Base-by-base conservation (phyloP, 1,140 invertebrate species). In the Drosophila mauritiana region DNA sequence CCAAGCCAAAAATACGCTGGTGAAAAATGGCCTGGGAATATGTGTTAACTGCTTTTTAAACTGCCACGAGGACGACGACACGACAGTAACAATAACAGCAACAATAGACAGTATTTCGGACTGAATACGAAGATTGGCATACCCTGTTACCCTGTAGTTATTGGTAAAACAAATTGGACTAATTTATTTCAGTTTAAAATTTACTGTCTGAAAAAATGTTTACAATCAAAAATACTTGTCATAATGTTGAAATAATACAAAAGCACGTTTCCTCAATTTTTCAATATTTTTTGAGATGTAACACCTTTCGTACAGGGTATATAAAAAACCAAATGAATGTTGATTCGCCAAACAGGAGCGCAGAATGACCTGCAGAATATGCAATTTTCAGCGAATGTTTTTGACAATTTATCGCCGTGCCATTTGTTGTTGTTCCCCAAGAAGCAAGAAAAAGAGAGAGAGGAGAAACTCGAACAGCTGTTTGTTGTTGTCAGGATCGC, bases 31-130 rank as follows among this genome's bases (percentile, higher is more conserved):
- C 90, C 86, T 75, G 70, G 74, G 80, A 91, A 91, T 91, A 91
- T 91, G 90, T 91, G 90, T 91, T 91, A 91, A 91, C 90, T 89
- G 90, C 90, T 91, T 91, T 91, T 91, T 91, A 91, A 91, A 91
- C 90, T 91, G 90, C 90, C 83, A 83, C 88, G 70, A 91, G 88
- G 88, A 91, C 88, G 83, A 80, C 83, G 83, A 83, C 82, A 82
- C 80, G 75, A 73, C 73, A 67, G 45, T 65, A 56, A 36, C 65
- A 59, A 51, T 52, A 72, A 55, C 39, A 55, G 40, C 72, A 64
- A 54, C 27, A 55, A 43, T 43, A 67, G n/a, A 13, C 2, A n/a
- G 48, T 11, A 43, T n/a, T 57, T 31, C 4, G 56, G 6, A 3
- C 2, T 7, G 8, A 6, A 40, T 12, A 25, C 40, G 62, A 64